Evolutionary conservation across 2,113 vertebrate genomes (phyloP).

Genomic region (Lepus americanus): DNA sequence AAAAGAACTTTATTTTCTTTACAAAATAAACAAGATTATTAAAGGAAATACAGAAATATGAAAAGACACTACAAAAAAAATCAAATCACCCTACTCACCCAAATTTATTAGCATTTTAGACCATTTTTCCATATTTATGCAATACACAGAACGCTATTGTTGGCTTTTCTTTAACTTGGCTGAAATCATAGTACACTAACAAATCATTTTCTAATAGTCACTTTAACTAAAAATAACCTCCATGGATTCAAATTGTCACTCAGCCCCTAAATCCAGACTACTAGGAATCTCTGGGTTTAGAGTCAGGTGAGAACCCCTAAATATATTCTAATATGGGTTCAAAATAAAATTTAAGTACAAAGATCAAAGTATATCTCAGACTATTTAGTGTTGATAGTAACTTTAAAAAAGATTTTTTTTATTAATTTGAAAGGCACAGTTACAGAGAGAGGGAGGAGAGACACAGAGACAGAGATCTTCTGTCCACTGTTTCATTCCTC

Average conservation of each 20-base stretch:
- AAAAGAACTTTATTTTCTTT: constrained; percentile 24
- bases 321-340: not conserved
- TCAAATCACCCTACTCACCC: constrained; percentile 48
- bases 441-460: too few relatives aligned
- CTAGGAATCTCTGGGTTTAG: constrained; percentile 31
- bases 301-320: not conserved
- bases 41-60: not conserved
- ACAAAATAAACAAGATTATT: constrained; percentile 39
- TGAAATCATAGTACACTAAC: not conserved
- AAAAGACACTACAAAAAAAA: constrained; percentile 50
- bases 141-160: constrained; percentile 37
- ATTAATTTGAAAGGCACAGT: too few relatives aligned
- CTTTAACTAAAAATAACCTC: constrained; percentile 34
- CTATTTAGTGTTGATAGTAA: constrained; percentile 14
- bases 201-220: not conserved
- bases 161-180: not conserved
- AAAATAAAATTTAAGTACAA: constrained; percentile 61
- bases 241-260: constrained; percentile 26
- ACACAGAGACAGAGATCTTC: too few relatives aligned
- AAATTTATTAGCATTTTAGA: constrained; percentile 28
- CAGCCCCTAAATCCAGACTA: not conserved
- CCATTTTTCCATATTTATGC: not conserved
- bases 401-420: not conserved
- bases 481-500: too few relatives aligned
- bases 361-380: constrained; percentile 44